phyloP scores from a whole-genome alignment of 2,113 vertebrate species.

The Myrmecobius fasciatus region DNA sequence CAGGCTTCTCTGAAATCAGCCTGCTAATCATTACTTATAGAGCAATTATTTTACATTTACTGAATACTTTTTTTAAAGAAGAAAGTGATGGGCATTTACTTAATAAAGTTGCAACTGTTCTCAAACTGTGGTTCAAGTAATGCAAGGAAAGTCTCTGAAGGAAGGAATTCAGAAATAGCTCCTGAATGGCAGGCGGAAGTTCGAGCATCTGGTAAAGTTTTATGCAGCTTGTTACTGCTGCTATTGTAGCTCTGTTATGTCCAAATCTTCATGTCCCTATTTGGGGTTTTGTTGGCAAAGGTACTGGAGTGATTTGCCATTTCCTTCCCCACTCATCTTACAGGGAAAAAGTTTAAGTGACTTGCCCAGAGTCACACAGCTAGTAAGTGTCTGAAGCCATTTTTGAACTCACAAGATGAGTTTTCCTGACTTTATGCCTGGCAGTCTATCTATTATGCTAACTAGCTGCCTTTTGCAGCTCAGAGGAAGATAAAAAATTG shows the following conservation, averaged over 20 bases:
- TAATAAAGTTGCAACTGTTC: not conserved
- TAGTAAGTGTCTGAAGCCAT: not conserved
- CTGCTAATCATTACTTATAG: too few relatives aligned
- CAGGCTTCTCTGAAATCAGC: too few relatives aligned
- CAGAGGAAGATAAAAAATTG: too few relatives aligned
- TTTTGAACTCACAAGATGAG: not conserved
- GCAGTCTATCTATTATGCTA: too few relatives aligned
- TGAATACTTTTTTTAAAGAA: not conserved
- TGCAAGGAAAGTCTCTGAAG: not conserved
- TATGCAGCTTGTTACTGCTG: not conserved
- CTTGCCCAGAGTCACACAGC: not conserved
- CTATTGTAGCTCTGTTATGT: not conserved
- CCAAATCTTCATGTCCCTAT: not conserved
- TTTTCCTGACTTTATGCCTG: too few relatives aligned
- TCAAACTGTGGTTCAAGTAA: not conserved
- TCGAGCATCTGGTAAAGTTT: not conserved
- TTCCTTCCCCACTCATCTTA: not conserved
- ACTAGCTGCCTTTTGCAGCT: too few relatives aligned
- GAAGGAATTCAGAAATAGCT: not conserved
- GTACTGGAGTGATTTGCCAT: not conserved
- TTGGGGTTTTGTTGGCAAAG: not conserved
- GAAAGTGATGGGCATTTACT: not conserved
- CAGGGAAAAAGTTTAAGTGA: not conserved
- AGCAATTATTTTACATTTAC: too few relatives aligned
- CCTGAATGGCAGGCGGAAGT: not conserved